Base-by-base conservation (phyloP, 64 coral and sea anemone species). In the Montipora capricornis region DNA sequence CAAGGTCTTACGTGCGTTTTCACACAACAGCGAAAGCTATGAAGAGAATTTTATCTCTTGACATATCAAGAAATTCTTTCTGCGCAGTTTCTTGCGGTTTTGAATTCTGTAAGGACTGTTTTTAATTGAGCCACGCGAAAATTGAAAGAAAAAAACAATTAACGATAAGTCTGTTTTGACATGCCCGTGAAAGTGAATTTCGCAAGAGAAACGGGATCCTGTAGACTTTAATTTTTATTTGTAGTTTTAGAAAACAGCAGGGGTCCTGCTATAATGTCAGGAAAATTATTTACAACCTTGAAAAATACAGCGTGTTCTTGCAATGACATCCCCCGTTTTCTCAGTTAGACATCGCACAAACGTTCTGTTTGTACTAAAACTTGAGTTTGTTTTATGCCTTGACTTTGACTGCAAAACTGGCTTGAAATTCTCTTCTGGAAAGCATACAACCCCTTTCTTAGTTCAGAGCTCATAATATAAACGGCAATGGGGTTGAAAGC, bases 401-500 rank as follows among this genome's bases (percentile, higher is more conserved):
- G 4, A 83, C 26, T 83, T 46, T 12, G 58, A 83, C 4, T 10
- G 69, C 44, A n/a, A 84, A 84, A 84, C 20, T n/a, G 49, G 17
- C 47, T 86, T 22, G 61, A 86, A 86, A 86, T 20, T 86, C 47
- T 48, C 0, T 71, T 0, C 17, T 88, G 70, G 8, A 93, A 79
- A 12, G 76, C 53, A 20, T 93, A 87, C 11, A 88, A 51, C 11
- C 83, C 83, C 37, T 88, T 88, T 53, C 96, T 79, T 20, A 92
- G 49, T 15, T 97, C 96, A 61, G 96, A 97, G 68, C 96, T 97
- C 93, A 97, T 89, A 47, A 95, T 89, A 57, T 95, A 97, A 10
- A 97, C 94, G 67, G 96, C 96, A 3, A 97, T 79, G n/a, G 96
- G 96, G 48, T 97, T 97, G 14, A 97, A 97, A 51, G 96, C 93